Percentiles rank a stretch among this genome's conserved stretches.
phyloP scores from a whole-genome alignment of 2,113 vertebrate species.

The Dermatemys mawii region DNA sequence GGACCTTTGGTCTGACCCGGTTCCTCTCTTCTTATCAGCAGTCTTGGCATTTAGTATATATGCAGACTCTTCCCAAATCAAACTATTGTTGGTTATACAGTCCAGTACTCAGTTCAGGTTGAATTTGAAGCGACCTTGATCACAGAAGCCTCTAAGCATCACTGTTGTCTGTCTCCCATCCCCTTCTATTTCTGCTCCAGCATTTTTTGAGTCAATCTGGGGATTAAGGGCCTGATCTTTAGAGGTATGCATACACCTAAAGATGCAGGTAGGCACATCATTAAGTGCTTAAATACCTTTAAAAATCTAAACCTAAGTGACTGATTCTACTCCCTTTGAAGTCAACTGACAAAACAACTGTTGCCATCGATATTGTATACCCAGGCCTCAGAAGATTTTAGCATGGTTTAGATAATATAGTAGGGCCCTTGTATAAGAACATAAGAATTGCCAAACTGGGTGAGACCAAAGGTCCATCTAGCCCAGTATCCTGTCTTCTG shows the following conservation, averaged over 20 bases:
- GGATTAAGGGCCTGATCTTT: slow-evolving; percentile 60
- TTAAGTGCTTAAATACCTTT: slow-evolving; percentile 70
- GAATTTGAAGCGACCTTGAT: slow-evolving; percentile 14
- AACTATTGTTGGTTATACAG: not conserved
- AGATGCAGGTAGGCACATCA: slow-evolving; percentile 61
- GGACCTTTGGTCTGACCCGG: slow-evolving; percentile 42
- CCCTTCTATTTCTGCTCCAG: slow-evolving; percentile 20
- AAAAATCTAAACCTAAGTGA: slow-evolving; percentile 22
- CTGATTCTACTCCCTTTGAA: slow-evolving; percentile 43
- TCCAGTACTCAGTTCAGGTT: not conserved
- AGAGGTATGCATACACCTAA: slow-evolving; percentile 62
- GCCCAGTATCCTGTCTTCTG: too few species aligned
- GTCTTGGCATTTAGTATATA: slow-evolving; percentile 49
- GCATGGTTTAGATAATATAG: slow-evolving; percentile 56
- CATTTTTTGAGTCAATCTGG: slow-evolving; percentile 46
- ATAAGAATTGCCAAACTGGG: too few species aligned
- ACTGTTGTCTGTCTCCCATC: slow-evolving; percentile 6
- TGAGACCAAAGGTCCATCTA: too few species aligned
- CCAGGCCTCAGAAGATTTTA: slow-evolving; percentile 55
- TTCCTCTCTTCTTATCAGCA: slow-evolving; percentile 31
- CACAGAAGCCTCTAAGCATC: not conserved
- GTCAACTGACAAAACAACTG: slow-evolving; percentile 65
- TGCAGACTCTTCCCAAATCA: slow-evolving; percentile 59
- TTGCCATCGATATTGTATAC: not conserved
- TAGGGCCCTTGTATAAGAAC: slow-evolving; percentile 12